Base-by-base conservation (phyloP, 2,113 vertebrate genomes). In the Hippocampus barbouri region DNA sequence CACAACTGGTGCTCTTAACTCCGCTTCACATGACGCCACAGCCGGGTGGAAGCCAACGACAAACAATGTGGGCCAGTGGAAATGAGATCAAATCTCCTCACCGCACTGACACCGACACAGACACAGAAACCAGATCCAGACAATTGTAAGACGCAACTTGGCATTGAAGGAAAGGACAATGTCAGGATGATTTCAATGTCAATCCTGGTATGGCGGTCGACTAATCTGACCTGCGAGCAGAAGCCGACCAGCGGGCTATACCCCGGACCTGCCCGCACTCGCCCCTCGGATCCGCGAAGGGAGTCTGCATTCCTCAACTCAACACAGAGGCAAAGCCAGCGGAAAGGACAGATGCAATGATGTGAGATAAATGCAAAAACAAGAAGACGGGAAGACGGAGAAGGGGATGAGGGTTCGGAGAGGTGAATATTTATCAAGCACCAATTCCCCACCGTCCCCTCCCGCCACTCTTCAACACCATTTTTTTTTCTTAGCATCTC, bases 301-400 rank as follows among this genome's bases (percentile, higher is more conserved):
- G 90, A 88, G 74, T 89, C 89, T 86, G 91, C 93, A 94, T 94
- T 94, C 92, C 92, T 91, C 87, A 91, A 86, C 80, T 90, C 82
- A 68, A 84, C 90, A 81, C 73, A 87, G 87, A 89, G 77, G 86
- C 45, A n/a, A 73, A 60, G 41, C 41, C 43, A 23, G 40, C 23
- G 21, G 70, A 20, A 72, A 69, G 70, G 54, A 79, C 59, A 68
- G 27, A 76, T 11, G 68, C 70, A 74, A 34, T 38, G 66, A 68
- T 68, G 30, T 30, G 66, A 68, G 66, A 68, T 68, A 54, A 68
- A 68, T 12, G 18, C 30, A 54, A 54, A 61, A 68, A 68, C 66
- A 56, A 38, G 34, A 68, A 54, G 66, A 68, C 12, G 66, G 30
- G 51, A 54, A 54, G 27, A 27, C 8, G 47, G 25, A 79, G 66